Percentiles rank a stretch among this genome's conserved stretches.
These are phyloP conservation scores for Poeciliopsis occidentalis DNA, from an alignment of 2,113 vertebrate genomes.

Conservation along the genomic window DNA sequence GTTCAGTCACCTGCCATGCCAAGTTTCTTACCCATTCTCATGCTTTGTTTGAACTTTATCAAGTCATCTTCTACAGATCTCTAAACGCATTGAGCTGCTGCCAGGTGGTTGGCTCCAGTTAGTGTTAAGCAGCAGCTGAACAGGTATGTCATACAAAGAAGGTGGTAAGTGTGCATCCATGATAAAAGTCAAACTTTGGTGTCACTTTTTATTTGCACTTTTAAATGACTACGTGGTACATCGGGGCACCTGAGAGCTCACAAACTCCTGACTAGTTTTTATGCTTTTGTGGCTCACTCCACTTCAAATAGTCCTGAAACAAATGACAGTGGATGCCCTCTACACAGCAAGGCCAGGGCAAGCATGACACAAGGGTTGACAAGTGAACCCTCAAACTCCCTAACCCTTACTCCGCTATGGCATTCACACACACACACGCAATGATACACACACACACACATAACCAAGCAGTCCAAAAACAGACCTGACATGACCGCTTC, in stretches of 20 bases:
- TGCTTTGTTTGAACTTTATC: too few species aligned
- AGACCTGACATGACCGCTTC: constrained; percentile 70
- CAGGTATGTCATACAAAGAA: too few species aligned
- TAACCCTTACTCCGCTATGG: constrained; percentile 53
- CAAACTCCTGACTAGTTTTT: constrained; percentile 47
- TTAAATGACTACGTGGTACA: constrained; percentile 29
- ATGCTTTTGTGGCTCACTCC: constrained; percentile 61
- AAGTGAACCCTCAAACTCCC: constrained; percentile 80
- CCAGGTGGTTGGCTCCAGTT: too few species aligned
- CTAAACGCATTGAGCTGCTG: too few species aligned
- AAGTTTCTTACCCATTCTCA: too few species aligned
- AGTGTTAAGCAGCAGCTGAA: too few species aligned
- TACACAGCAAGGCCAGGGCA: constrained; percentile 80
- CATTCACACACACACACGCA: constrained; percentile 36
- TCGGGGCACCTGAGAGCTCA: constrained; percentile 48
- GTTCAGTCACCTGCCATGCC: too few species aligned
- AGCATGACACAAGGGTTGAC: constrained; percentile 80
- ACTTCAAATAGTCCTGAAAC: constrained; percentile 73
- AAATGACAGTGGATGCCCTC: constrained; percentile 81
- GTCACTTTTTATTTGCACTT: constrained; percentile 37
- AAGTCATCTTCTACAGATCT: too few species aligned
- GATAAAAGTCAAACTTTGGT: neutral
- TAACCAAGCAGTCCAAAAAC: constrained; percentile 46
- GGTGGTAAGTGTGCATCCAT: too few species aligned
- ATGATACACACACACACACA: constrained; percentile 14